Base-by-base conservation (phyloP, 2,888 invertebrate genomes). In the Drosophila acutilabella region DNA sequence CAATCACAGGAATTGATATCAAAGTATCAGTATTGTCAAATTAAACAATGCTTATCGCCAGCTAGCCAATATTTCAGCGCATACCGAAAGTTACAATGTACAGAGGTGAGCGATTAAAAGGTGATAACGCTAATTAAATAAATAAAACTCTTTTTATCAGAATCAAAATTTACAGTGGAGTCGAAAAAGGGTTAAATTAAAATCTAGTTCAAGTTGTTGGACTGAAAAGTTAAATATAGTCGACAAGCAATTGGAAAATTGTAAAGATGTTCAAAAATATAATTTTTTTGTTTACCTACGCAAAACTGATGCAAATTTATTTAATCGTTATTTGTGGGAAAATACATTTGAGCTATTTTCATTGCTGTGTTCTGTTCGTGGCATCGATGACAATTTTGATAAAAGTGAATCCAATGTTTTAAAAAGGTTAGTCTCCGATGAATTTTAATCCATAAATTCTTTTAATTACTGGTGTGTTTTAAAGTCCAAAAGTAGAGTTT, bases 281-380 rank as follows among this genome's bases (percentile, higher is more conserved):
- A 1, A 60, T 0, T 69, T 8, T 60, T 57, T 71, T 16, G n/a
- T 47, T 2, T 6, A 30, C 1, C 4, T 72, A 13, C 16, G 54
- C 0, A 38, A 38, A 7, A 18, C 18, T 2, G 45, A 69, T 30
- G 10, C 33, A 1, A 14, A 47, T 13, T 33, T 71, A 4, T 66
- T 62, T 45, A 42, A 64, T n/a, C 42, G 33, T 33, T 76, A 66
- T 20, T 20, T 69, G 26, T 52, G 38, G 23, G 14, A 51, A 30
- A 65, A 64, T 20, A 20, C 30, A 10, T 5, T 16, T 13, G 33
- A 71, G 38, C 26, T 59, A 3, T 18, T 69, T 18, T 53, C 20
- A n/a, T 13, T 54, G 14, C n/a, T 50, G 8, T 38, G 33, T 23
- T 26, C 14, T 23, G 20, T 26, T 13, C 11, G 33, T 38, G 48